Percentiles rank a stretch among this genome's conserved stretches.
These are phyloP conservation scores for Porites australiensis DNA, from an alignment of 64 coral and sea anemone genomes.

Conservation along the genomic window DNA sequence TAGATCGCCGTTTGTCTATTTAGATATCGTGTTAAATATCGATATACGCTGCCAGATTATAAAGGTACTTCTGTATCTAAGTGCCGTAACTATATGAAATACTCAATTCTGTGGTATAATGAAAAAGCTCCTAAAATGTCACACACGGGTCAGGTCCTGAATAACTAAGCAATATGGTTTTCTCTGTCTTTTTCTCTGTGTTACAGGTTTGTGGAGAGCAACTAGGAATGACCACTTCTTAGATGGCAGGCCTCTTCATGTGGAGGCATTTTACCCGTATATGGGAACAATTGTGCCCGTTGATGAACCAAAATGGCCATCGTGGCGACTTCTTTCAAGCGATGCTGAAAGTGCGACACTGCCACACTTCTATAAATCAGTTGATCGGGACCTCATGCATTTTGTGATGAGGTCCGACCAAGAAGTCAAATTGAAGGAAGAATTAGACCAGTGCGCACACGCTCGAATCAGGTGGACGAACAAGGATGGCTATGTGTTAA, in stretches of 20 bases:
- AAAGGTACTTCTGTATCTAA: no score
- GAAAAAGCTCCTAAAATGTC: no score
- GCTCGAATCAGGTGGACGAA: neutral
- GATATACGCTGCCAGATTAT: no score
- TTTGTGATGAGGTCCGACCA: constrained; percentile 41
- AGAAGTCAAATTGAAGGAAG: neutral
- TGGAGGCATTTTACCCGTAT: constrained; percentile 22
- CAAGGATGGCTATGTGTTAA: neutral
- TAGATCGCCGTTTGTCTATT: no score
- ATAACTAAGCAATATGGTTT: no score
- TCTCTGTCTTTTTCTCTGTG: no score
- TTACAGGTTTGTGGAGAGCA: no score
- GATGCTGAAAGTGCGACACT: neutral
- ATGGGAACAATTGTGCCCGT: constrained; percentile 26
- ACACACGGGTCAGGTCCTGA: no score
- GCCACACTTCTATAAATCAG: neutral
- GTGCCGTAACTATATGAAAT: no score
- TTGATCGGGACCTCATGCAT: neutral
- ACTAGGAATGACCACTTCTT: constrained; percentile 16
- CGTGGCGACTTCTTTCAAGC: neutral
- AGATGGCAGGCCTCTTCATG: neutral
- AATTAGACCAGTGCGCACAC: neutral
- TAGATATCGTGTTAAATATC: no score
- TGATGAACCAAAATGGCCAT: neutral
- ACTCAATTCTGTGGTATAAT: no score